Base-by-base conservation (phyloP, 2,113 vertebrate genomes). In the Malurus melanocephalus region DNA sequence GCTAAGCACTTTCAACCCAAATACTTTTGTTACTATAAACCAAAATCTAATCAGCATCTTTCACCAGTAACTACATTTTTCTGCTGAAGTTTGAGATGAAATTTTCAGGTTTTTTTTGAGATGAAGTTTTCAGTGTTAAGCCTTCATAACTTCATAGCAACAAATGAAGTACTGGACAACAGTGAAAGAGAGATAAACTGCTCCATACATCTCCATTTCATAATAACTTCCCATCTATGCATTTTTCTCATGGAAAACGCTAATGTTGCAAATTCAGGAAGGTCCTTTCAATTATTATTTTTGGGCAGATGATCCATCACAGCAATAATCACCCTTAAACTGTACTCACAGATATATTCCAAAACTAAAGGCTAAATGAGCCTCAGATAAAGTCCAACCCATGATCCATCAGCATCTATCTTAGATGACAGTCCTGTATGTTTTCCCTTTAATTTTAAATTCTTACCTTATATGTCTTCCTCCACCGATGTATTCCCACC, bases 251-350 rank as follows among this genome's bases (percentile, higher is more conserved):
- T 60, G 59, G 56, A 62, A 84, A 59, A 82, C 57, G 17, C 13
- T 48, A 27, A 57, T 21, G 32, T 33, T 76, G 33, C 21, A 73
- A 52, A 68, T 81, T 87, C 77, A 93, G 69, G 74, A 85, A 80
- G 52, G 64, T 74, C 61, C 65, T 91, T 88, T 90, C 86, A 80
- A 83, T 91, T 88, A 81, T 57, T 88, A 83, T 80, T 91, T 94
- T 60, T 85, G 57, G 80, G 94, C 48, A 89, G 88, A 87, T 71
- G 59, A 94, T 93, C 64, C 64, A 68, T 91, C 91, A 83, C 46
- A 80, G 49, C 33, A 90, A 85, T 53, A 85, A 20, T 80, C 35
- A 82, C 62, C 80, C 74, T 82, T 67, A 89, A 64, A 64, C 38
- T 78, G n/a, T 67, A 90, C n/a, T 89, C 67, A 79, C 0, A 2